Evolutionary conservation across 2,888 invertebrate species (phyloP), one percentile per base, ranked within the genome.

Genomic region (Acanthosepion pharaonis): DNA sequence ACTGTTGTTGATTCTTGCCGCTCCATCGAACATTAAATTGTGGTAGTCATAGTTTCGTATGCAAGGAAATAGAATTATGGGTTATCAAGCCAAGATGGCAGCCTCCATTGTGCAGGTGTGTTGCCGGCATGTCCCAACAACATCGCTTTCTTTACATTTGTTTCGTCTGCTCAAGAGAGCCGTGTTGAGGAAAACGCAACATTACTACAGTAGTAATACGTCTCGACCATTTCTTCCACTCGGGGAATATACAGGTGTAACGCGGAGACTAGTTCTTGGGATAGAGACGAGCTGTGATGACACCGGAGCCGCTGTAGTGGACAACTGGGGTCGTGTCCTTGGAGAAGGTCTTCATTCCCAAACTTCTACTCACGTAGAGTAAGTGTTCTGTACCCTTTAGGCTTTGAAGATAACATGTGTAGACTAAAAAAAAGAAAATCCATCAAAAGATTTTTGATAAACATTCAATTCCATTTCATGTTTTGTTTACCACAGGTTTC

Each of bases 241-340:
- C 20, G 93, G 93, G 6, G 53, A 93, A 53, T 93, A 92, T 91
- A 94, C 53, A 33, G 59, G 42, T 6, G 91, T 28, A 18, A 93
- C 49, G 28, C 49, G 94, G 25, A 95, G 94, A 53, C 59, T 94
- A 42, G 96, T 99, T 94, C 97, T 99, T 96, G 99, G 99, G 15
- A 99, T 99, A 96, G 99, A 99, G 98, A 99, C 99, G 9, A 99
- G 99, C 95, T 99, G 99, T 97, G 99, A 99, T 98, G 99, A 99
- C 97, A 99, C 99, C 2, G 99, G 99, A 49, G 98, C 98, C 97
- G 99, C 99, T 92, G 98, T 99, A 95, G 98, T 99, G 18, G 98
- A 98, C 97, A 98, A 98, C 48, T 97, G 98, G 95, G 98, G 98
- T 55, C 98, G 98, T 95, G 98, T 99, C 96, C 97, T 99, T 93